Percentiles rank a stretch among this genome's conserved stretches.
Evolutionary conservation across 2,888 invertebrate species (phyloP).

Genomic region (Cephus sareptanus): DNA sequence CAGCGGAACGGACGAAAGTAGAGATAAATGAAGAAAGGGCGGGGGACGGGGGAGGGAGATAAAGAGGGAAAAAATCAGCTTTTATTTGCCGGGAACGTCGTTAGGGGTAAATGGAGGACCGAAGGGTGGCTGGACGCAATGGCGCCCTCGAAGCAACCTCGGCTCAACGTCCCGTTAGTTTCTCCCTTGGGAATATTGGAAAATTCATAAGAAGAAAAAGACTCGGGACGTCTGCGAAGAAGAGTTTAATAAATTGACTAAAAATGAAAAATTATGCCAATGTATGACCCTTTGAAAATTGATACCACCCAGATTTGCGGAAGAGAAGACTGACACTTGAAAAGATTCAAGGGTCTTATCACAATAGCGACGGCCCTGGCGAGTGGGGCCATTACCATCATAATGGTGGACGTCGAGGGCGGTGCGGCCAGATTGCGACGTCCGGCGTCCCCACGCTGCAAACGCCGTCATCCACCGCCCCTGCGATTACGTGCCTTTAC

Average conservation of each 20-base stretch:
- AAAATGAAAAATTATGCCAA: too few species aligned
- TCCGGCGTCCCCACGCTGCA: conserved; percentile 54
- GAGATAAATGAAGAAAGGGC: conserved; percentile 3
- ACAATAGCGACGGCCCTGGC: too few species aligned
- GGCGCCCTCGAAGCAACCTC: conserved; percentile 50
- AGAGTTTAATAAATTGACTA: too few species aligned
- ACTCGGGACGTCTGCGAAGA: too few species aligned
- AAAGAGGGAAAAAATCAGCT: conserved; percentile 48
- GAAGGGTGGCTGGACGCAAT: conserved; percentile 55
- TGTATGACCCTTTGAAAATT: too few species aligned
- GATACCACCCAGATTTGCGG: too few species aligned
- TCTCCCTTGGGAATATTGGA: too few species aligned
- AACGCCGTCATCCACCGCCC: conserved; percentile 40
- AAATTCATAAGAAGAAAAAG: too few species aligned
- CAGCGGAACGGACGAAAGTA: conserved; percentile 1
- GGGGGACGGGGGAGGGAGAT: conserved; percentile 20
- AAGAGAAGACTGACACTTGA: too few species aligned
- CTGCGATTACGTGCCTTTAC: conserved; percentile 48
- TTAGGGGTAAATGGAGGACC: conserved; percentile 52
- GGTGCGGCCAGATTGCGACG: conserved; percentile 52
- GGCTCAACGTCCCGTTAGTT: conserved; percentile 28
- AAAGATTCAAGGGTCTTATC: too few species aligned
- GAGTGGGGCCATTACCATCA: conserved; percentile 47
- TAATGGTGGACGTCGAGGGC: conserved; percentile 42
- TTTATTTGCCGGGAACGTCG: conserved; percentile 56